These are phyloP conservation scores for Anoplopoma fimbria DNA, from an alignment of 2,113 vertebrate genomes.

Conservation along the genomic window DNA sequence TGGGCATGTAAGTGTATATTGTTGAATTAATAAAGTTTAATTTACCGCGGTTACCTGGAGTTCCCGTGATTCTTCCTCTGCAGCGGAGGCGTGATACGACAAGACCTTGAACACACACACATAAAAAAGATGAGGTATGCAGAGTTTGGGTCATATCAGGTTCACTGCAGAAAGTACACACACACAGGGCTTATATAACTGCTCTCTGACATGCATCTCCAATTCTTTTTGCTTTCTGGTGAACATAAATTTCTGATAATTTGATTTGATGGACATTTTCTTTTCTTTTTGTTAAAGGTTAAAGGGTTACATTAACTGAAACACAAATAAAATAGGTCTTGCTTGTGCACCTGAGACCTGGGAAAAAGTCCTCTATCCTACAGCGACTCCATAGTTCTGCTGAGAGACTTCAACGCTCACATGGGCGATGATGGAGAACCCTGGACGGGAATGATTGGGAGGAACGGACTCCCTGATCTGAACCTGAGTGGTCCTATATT, in stretches of 20 bases:
- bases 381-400: too few species aligned
- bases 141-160: not conserved
- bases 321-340: too few species aligned
- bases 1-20: conserved; percentile 1
- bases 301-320: too few species aligned
- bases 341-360: too few species aligned
- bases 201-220: not conserved
- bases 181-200: not conserved
- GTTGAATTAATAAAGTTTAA: conserved; percentile 73
- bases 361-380: too few species aligned
- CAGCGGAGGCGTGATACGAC: conserved; percentile 95
- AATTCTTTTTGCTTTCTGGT: not conserved
- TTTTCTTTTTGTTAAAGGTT: too few species aligned
- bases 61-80: conserved; percentile 92
- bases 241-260: not conserved
- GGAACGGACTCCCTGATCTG: not conserved
- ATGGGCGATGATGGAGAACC: not conserved
- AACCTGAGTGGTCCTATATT: too few species aligned
- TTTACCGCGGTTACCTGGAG: conserved; percentile 97
- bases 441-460: not conserved
- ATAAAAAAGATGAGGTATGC: not conserved
- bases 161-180: not conserved
- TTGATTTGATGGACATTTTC: not conserved
- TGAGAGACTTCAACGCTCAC: not conserved
- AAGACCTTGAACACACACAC: conserved; percentile 86